Evolutionary conservation across 2,888 invertebrate species (phyloP).

Genomic region (Apodemia mormo): DNA sequence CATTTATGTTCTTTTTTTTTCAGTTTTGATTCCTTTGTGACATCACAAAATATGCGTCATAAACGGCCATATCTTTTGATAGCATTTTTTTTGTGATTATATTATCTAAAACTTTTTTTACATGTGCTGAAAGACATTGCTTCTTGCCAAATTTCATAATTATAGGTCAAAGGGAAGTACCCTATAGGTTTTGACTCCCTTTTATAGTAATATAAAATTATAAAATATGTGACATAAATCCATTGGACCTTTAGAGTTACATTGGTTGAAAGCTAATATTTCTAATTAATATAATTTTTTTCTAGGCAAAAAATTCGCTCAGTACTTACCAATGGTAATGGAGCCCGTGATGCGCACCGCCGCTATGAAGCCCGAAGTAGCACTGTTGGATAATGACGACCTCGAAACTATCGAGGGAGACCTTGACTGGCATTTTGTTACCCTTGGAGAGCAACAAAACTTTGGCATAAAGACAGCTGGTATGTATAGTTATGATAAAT

Average conservation of each 20-base stretch:
- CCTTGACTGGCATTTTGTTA: constrained; percentile 96
- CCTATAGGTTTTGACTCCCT: too few relatives aligned
- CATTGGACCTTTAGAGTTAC: background rate
- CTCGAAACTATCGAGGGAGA: constrained; percentile 92
- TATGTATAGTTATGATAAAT: constrained; percentile 39
- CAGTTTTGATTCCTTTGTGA: too few relatives aligned
- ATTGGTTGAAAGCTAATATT: background rate
- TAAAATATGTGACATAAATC: too few relatives aligned
- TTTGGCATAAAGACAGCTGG: constrained; percentile 96
- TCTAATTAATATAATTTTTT: constrained; percentile 13
- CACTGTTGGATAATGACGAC: constrained; percentile 92
- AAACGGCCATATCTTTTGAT: too few relatives aligned
- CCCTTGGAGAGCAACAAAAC: constrained; percentile 96
- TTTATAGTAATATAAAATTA: too few relatives aligned
- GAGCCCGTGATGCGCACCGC: constrained; percentile 96
- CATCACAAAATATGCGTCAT: too few relatives aligned
- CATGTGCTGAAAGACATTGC: too few relatives aligned
- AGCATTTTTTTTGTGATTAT: too few relatives aligned
- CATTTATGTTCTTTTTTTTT: too few relatives aligned
- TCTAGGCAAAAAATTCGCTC: constrained; percentile 90
- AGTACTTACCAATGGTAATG: constrained; percentile 97
- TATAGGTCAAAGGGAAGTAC: too few relatives aligned
- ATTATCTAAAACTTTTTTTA: too few relatives aligned
- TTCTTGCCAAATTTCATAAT: too few relatives aligned
- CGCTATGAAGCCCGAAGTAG: constrained; percentile 95